Evolutionary conservation across 1,140 invertebrate genomes (phyloP).

Genomic region (Holcopasites calliopsidis): DNA sequence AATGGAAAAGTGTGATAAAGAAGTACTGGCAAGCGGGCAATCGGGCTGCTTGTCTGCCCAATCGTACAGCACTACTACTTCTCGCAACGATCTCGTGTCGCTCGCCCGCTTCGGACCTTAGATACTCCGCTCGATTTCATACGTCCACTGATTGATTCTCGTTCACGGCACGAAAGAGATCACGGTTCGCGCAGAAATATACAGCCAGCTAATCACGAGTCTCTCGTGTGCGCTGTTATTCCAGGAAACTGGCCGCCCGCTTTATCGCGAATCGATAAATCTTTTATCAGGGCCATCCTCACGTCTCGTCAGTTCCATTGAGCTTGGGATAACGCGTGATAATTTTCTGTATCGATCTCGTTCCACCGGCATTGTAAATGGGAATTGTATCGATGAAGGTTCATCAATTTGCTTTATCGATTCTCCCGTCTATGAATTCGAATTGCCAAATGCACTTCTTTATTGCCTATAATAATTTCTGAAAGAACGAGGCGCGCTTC

Average conservation of each 20-base stretch:
- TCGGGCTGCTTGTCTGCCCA: too few relatives aligned
- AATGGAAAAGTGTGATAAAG: too few relatives aligned
- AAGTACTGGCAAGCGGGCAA: too few relatives aligned
- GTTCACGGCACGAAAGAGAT: conserved; percentile 47
- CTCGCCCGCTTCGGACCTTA: conserved; percentile 40
- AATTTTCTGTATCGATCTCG: not conserved
- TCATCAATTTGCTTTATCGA: too few relatives aligned
- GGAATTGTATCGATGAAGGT: not conserved
- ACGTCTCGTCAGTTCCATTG: not conserved
- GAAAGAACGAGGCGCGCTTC: too few relatives aligned
- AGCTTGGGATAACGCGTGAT: not conserved
- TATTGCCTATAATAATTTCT: too few relatives aligned
- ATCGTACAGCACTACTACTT: too few relatives aligned
- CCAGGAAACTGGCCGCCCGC: not conserved
- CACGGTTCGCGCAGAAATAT: not conserved
- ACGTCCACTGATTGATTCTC: conserved; percentile 46
- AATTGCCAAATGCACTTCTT: too few relatives aligned
- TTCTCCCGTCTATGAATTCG: too few relatives aligned
- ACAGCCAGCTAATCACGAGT: conserved; percentile 22
- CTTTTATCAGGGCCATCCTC: not conserved
- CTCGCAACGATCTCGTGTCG: too few relatives aligned
- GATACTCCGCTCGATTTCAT: conserved; percentile 45
- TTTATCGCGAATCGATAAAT: conserved; percentile 54
- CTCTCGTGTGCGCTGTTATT: not conserved
- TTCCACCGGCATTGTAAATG: not conserved